A percentile compares a stretch with the other conserved stretches of the same genome.
Conservation (phyloP, 2,888 invertebrate species). For the Drymonia ruficornis region DNA sequence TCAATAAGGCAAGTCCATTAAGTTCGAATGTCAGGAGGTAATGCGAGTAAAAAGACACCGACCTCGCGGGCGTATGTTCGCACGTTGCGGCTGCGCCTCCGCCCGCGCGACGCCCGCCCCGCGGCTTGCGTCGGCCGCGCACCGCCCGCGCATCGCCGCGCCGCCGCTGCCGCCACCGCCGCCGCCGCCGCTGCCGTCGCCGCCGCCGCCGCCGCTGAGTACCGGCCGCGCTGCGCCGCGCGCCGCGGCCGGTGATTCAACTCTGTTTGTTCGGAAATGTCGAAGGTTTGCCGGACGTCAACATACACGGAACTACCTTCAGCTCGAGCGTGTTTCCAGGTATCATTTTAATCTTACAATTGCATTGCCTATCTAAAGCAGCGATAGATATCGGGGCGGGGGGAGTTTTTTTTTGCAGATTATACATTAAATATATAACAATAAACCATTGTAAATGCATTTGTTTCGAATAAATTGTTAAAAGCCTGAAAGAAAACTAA, state of each 20-base stretch:
- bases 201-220: constrained; percentile 24
- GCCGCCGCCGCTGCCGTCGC: constrained; percentile 30
- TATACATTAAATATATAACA: no score
- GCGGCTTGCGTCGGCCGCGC: constrained; percentile 25
- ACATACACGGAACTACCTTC: constrained; percentile 81
- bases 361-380: constrained; percentile 53
- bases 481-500: neutral
- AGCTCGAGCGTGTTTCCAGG: constrained; percentile 73
- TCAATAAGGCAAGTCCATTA: constrained; percentile 79
- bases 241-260: constrained; percentile 59
- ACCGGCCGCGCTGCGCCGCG: constrained; percentile 15
- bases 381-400: constrained; percentile 30
- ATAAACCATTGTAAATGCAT: no score
- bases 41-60: constrained; percentile 76
- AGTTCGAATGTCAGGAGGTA: constrained; percentile 80
- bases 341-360: constrained; percentile 61
- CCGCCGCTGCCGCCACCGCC: constrained; percentile 27
- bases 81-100: constrained; percentile 49
- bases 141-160: constrained; percentile 21
- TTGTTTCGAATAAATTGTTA: no score
- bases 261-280: constrained; percentile 78
- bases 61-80: constrained; percentile 71
- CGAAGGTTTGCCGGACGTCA: constrained; percentile 83
- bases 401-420: no score
- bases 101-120: constrained; percentile 23